Conservation (phyloP, 1,140 invertebrate species). For the Laupala kohalensis region DNA sequence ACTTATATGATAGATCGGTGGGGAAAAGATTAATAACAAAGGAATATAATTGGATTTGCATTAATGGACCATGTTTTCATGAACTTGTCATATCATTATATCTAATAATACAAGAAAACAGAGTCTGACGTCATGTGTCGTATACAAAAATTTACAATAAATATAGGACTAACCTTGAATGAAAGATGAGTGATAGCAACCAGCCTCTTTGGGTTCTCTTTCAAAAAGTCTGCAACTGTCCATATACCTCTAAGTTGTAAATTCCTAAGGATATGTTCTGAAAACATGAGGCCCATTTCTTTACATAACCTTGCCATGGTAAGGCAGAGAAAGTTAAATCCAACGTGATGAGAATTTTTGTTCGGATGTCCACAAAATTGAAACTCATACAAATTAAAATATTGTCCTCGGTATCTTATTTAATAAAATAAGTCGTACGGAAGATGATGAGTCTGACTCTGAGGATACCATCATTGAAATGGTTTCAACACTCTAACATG, state of each 20-base stretch:
- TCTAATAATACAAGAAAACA: neutral
- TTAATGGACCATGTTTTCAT: neutral
- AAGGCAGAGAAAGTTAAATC: neutral
- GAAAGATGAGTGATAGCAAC: conserved; percentile 26
- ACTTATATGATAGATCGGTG: too few species aligned
- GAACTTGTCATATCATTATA: neutral
- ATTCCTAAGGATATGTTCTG: conserved; percentile 29
- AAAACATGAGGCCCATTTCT: conserved; percentile 22
- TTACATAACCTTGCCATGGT: conserved; percentile 13
- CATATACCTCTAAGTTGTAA: conserved; percentile 37
- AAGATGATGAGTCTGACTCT: too few species aligned
- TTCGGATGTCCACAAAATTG: neutral
- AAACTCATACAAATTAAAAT: neutral
- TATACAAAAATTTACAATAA: neutral
- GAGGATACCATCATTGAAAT: too few species aligned
- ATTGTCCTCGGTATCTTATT: too few species aligned
- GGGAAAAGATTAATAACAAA: too few species aligned
- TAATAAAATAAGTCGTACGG: too few species aligned
- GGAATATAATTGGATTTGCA: neutral
- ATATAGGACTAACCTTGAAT: conserved; percentile 28
- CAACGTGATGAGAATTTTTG: too few species aligned
- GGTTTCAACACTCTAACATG: neutral
- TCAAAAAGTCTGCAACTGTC: conserved; percentile 43
- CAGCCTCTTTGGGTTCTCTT: conserved; percentile 33
- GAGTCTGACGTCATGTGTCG: neutral